Base-by-base conservation (phyloP, 2,113 vertebrate species). In the Chauna torquata region DNA sequence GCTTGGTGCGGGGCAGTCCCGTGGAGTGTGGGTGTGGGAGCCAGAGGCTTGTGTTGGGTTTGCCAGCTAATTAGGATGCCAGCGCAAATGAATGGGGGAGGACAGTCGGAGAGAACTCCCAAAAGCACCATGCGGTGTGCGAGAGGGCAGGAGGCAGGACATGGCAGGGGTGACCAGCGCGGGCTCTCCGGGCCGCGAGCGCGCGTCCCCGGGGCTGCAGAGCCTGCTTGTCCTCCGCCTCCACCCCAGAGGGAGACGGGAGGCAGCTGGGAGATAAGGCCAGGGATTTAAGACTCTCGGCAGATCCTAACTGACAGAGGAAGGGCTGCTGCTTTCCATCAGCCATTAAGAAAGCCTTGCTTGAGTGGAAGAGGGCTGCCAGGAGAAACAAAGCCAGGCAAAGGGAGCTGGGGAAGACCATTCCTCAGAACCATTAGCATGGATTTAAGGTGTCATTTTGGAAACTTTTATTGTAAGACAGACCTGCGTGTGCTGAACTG, bases 261-360 rank as follows among this genome's bases (percentile, higher is more conserved):
- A 90, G 58, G 75, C 92, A 54, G 79, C 18, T 44, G 82, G 58
- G 76, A 96, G 96, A 90, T 93, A 90, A 95, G 82, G 66, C 15
- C 5, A 19, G 62, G 84, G 85, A 68, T 93, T 87, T 82, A n/a
- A 89, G 54, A 40, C 79, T 86, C 64, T 65, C 89, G 55, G 57
- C 6, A 0, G 61, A 74, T 91, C 82, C 83, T 24, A 57, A 45
- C 32, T 93, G 95, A 74, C 92, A 88, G 68, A 86, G 78, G 76
- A 50, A 9, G 64, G 54, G 52, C 88, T 94, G 91, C 88, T 97
- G 96, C 4, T 92, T 94, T 95, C 64, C 58, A 76, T 96, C 96
- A 95, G 85, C 74, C 20, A 1, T 84, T 91, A 59, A 65, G 92
- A 94, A 59, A 2, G 27, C 82, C 92, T 76, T 0, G 0, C 66